Evolutionary conservation across 2,113 vertebrate species (phyloP), one percentile per base, ranked within the genome.

Genomic region (Okapia johnstoni): DNA sequence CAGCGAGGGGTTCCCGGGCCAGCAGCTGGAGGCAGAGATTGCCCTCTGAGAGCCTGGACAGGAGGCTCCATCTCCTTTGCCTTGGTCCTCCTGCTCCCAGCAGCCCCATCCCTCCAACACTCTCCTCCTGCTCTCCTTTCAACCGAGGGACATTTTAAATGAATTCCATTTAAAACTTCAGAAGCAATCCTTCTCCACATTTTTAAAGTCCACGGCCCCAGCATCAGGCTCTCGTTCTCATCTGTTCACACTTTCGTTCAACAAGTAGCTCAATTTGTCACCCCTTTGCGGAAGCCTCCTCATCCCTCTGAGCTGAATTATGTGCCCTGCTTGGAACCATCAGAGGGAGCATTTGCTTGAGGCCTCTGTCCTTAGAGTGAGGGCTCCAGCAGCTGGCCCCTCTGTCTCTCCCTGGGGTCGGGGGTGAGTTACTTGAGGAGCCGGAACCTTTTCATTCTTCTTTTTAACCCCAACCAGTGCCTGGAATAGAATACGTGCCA

Each of bases 191-290:
- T 55, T 90, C 43, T 46, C 88, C 73, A 63, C 57, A 60, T 92
- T 77, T 95, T 76, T 93, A 92, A 93, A 84, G 76, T 93, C 87
- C 94, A 60, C 6, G 0, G 61, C 25, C 40, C 50, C 12, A 7
- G 66, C 48, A 6, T 70, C 19, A 57, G 88, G 36, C 80, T n/a
- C 52, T 73, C 26, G 14, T n/a, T 50, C 80, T 61, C 87, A 94
- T 96, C 91, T 90, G 83, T 87, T 89, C 70, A 7, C 0, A 1
- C 23, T 25, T 81, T 76, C 19, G 0, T 83, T 93, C 95, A 97
- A 83, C 58, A 94, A 90, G 95, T 81, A 85, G 85, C 70, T 94
- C 85, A 5, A 60, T 96, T 83, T 93, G 85, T 90, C 94, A 77
- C 46, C 63, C 76, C 60, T 95, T 23, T 46, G 63, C 85, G 2